Conservation (phyloP, 2,888 invertebrate species). For the Patella caerulea region DNA sequence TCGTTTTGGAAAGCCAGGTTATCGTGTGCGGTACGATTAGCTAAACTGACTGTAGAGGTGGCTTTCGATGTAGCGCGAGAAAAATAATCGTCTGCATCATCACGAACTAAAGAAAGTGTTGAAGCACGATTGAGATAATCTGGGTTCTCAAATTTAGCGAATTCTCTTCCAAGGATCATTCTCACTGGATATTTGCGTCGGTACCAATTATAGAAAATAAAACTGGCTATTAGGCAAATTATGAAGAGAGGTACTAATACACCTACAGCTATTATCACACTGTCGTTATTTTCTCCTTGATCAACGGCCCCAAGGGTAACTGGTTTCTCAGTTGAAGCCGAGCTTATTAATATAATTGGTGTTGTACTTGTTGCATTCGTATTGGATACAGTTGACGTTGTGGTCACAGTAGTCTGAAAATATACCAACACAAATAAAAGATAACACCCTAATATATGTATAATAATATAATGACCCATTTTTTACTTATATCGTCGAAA, state of each 20-base stretch:
- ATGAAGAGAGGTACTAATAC: conserved; percentile 44
- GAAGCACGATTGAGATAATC: conserved; percentile 44
- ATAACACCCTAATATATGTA: too few relatives aligned
- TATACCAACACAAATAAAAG: neutral
- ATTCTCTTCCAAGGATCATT: conserved; percentile 59
- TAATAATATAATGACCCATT: too few relatives aligned
- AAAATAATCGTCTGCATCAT: conserved; percentile 37
- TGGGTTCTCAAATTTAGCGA: conserved; percentile 56
- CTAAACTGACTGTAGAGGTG: conserved; percentile 13
- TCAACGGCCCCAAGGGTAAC: too few relatives aligned
- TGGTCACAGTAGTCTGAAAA: neutral
- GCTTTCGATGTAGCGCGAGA: conserved; percentile 16
- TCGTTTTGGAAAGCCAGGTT: conserved; percentile 21
- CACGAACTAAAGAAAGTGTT: conserved; percentile 42
- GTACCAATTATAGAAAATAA: conserved; percentile 53
- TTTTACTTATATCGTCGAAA: too few relatives aligned
- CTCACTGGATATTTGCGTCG: conserved; percentile 59
- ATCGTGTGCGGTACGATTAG: conserved; percentile 13
- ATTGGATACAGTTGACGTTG: neutral
- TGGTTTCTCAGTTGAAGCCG: too few relatives aligned
- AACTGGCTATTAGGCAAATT: conserved; percentile 26
- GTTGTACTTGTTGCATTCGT: too few relatives aligned
- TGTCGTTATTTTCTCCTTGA: conserved; percentile 10
- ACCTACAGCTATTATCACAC: conserved; percentile 45
- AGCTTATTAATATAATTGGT: too few relatives aligned